Percentiles rank a stretch among this genome's conserved stretches.
phyloP scores from a whole-genome alignment of 1,140 invertebrate genomes.

The Platyscapa corneri region DNA sequence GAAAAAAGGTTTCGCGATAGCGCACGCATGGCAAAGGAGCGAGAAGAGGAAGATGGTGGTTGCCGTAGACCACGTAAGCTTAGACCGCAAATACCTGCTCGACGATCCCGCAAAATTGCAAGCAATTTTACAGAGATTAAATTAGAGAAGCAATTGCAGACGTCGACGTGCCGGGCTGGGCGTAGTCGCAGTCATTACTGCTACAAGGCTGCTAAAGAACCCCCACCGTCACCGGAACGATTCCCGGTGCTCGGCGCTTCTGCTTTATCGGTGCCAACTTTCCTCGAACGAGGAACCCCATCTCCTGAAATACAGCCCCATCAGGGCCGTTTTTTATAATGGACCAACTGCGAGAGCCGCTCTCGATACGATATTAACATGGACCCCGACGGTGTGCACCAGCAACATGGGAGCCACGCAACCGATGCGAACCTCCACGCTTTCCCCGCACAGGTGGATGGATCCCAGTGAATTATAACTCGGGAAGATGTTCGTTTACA shows the following conservation, averaged over 20 bases:
- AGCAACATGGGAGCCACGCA: too few species aligned
- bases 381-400: too few species aligned
- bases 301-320: too few species aligned
- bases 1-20: neutral
- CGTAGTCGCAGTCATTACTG: neutral
- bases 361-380: too few species aligned
- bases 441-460: too few species aligned
- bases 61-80: neutral
- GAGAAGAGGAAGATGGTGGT: neutral
- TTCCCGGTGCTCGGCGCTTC: neutral
- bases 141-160: neutral
- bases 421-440: too few species aligned
- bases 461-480: too few species aligned
- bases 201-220: neutral
- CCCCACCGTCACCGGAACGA: neutral
- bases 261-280: neutral
- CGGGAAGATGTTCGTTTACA: too few species aligned
- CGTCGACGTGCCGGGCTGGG: neutral
- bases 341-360: too few species aligned
- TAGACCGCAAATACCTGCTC: neutral
- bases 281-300: neutral
- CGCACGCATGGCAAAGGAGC: neutral
- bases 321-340: too few species aligned
- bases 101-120: neutral
- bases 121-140: neutral